phyloP scores from a whole-genome alignment of 2,113 vertebrate species.

The Aegithalos caudatus region DNA sequence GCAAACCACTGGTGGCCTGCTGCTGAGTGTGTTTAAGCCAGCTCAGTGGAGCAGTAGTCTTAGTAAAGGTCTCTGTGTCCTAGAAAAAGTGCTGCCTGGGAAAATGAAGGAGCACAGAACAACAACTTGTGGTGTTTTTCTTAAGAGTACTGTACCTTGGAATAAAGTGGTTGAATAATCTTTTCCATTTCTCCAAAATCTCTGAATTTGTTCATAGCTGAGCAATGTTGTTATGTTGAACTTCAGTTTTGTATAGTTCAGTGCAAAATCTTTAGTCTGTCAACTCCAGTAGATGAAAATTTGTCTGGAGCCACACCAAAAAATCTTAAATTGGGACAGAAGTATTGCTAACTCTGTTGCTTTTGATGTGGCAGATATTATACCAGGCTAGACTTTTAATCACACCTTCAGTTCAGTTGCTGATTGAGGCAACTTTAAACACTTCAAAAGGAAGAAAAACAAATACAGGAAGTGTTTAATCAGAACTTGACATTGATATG shows the following conservation, averaged over 20 bases:
- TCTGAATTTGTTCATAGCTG: neutral
- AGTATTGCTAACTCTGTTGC: neutral
- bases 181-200: neutral
- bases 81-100: neutral
- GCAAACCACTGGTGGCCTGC: neutral
- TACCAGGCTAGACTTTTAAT: neutral
- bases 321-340: neutral
- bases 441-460: neutral
- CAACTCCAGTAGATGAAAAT: neutral
- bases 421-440: neutral
- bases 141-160: neutral
- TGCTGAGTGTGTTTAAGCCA: neutral
- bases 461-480: neutral
- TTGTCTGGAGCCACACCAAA: neutral
- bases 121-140: neutral
- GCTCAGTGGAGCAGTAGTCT: neutral
- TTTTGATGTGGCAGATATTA: conserved; percentile 48
- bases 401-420: conserved; percentile 7
- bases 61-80: neutral
- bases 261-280: neutral
- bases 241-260: neutral
- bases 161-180: neutral
- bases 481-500: neutral
- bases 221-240: neutral
- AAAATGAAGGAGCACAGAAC: neutral